These are phyloP conservation scores for Macrosteles quadrilineatus DNA, from an alignment of 1,140 invertebrate genomes.

Conservation along the genomic window DNA sequence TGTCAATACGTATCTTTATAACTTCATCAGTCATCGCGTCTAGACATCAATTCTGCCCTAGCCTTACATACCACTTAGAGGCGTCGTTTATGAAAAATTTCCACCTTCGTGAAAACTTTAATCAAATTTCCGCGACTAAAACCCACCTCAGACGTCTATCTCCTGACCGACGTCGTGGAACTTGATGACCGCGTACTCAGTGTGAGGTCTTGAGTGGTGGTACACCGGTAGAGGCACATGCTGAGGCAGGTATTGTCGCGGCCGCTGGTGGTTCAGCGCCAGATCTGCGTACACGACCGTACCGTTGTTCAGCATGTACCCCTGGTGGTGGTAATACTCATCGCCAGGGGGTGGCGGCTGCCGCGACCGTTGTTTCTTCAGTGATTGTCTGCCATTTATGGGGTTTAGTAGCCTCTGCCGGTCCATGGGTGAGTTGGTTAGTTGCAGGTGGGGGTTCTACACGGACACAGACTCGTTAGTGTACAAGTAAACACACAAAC, in stretches of 20 bases:
- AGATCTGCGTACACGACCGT: conserved; percentile 47
- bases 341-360: neutral
- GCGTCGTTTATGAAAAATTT: too few species aligned
- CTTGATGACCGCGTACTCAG: conserved; percentile 73
- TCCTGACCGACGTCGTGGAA: conserved; percentile 74
- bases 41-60: too few species aligned
- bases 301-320: conserved; percentile 29
- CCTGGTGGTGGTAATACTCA: conserved; percentile 11
- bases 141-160: conserved; percentile 67
- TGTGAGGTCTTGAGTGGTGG: conserved; percentile 51
- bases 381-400: conserved; percentile 19
- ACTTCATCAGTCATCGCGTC: too few species aligned
- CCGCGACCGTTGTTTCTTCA: conserved; percentile 30
- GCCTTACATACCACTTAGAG: too few species aligned
- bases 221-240: conserved; percentile 42
- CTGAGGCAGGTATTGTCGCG: conserved; percentile 32
- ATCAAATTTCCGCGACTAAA: too few species aligned
- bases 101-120: too few species aligned
- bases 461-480: neutral
- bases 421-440: conserved; percentile 31
- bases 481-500: neutral
- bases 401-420: conserved; percentile 26
- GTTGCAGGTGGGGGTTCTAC: conserved; percentile 29
- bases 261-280: conserved; percentile 32
- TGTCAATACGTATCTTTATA: too few species aligned